Conservation (phyloP, 2,888 invertebrate species). For the Acronicta alni region DNA sequence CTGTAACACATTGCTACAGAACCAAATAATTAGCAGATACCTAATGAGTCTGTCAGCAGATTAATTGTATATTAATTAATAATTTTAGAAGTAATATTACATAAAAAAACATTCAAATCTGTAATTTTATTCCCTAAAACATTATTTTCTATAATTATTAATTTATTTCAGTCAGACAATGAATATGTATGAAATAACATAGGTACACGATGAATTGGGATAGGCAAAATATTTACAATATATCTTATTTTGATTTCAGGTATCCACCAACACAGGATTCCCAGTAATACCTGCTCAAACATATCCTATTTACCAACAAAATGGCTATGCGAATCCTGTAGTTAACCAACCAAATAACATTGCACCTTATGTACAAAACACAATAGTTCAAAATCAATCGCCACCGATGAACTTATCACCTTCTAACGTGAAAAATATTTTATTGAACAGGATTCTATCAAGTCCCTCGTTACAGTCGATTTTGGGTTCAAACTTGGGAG, state of each 20-base stretch:
- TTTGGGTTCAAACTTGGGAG: constrained; percentile 56
- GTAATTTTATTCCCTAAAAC: too few species aligned
- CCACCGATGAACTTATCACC: constrained; percentile 42
- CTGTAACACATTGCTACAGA: too few species aligned
- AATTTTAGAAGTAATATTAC: too few species aligned
- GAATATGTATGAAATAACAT: too few species aligned
- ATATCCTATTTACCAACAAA: constrained; percentile 53
- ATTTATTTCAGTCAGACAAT: too few species aligned
- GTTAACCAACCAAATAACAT: constrained; percentile 52
- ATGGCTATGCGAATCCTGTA: constrained; percentile 40
- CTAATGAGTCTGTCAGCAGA: too few species aligned
- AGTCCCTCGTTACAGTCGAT: constrained; percentile 60
- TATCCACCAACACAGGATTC: constrained; percentile 63
- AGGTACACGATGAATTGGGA: background rate
- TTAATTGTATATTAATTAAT: too few species aligned
- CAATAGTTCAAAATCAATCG: constrained; percentile 56
- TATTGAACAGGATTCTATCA: constrained; percentile 63
- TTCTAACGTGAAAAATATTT: constrained; percentile 58
- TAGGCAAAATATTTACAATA: background rate
- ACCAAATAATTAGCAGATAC: too few species aligned
- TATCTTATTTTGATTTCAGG: constrained; percentile 64
- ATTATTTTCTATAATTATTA: too few species aligned
- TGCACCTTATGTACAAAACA: constrained; percentile 55
- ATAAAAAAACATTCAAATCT: too few species aligned
- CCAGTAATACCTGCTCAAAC: constrained; percentile 54